These are phyloP conservation scores for Anniella stebbinsi DNA, from an alignment of 2,797 vertebrate genomes.

Conservation along the genomic window DNA sequence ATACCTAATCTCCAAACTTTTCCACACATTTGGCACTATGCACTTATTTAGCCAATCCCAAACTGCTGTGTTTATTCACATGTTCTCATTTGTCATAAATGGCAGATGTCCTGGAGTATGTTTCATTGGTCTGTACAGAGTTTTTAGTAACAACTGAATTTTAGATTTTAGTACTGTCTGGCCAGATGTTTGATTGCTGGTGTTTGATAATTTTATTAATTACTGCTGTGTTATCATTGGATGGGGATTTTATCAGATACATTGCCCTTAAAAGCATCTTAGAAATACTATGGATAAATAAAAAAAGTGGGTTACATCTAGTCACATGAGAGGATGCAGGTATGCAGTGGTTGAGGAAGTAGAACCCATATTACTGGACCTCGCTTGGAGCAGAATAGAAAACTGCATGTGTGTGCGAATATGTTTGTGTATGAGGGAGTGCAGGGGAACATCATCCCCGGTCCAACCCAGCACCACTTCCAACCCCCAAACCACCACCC, in stretches of 20 bases:
- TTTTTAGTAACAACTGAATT: no score
- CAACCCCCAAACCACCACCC: no score
- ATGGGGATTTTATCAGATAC: no score
- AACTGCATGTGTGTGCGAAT: neutral
- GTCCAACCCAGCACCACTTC: no score
- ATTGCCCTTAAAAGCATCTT: no score
- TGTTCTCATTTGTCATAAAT: neutral
- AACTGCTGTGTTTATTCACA: neutral
- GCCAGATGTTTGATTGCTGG: no score
- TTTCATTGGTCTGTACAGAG: no score
- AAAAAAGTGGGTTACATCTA: neutral
- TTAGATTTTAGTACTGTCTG: no score
- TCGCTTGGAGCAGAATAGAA: no score
- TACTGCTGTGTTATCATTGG: no score
- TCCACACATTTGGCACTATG: neutral
- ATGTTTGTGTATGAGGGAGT: neutral
- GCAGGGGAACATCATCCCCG: neutral
- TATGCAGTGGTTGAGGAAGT: constrained; percentile 7
- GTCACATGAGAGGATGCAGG: neutral
- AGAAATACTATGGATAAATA: no score
- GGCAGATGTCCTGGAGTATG: neutral
- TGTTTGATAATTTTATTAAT: no score
- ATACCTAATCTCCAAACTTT: neutral
- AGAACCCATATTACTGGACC: constrained; percentile 46
- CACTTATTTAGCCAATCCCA: neutral